Percentiles rank a stretch among this genome's conserved stretches.
Evolutionary conservation across 1,140 invertebrate species (phyloP).

Genomic region (Drosophila sulfurigaster): DNA sequence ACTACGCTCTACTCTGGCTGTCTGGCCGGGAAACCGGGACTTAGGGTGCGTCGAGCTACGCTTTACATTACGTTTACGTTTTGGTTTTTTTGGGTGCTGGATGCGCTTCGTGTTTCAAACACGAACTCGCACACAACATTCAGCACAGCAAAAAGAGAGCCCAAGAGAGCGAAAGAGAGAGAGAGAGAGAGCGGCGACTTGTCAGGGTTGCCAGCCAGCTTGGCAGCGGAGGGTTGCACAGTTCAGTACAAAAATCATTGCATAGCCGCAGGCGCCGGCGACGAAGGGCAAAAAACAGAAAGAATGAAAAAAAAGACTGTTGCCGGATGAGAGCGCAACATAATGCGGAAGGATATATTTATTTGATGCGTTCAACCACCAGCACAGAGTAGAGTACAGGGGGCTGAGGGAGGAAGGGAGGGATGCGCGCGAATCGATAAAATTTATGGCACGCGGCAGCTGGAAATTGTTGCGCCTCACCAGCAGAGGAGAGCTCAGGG

Average conservation of each 20-base stretch:
- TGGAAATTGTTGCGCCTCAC: slow-evolving; percentile 74
- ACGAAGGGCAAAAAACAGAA: slow-evolving; percentile 5
- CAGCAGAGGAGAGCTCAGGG: neutral
- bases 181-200: slow-evolving; percentile 6
- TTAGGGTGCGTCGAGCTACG: neutral
- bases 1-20: neutral
- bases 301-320: slow-evolving; percentile 48
- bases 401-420: neutral
- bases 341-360: slow-evolving; percentile 83
- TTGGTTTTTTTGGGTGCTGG: slow-evolving; percentile 11
- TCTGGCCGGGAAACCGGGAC: neutral
- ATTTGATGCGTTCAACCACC: slow-evolving; percentile 69
- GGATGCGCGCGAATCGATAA: slow-evolving; percentile 63
- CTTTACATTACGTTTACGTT: neutral
- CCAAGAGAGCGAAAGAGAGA: slow-evolving; percentile 9
- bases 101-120: slow-evolving; percentile 29
- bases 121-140: slow-evolving; percentile 42
- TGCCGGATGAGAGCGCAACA: slow-evolving; percentile 77
- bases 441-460: slow-evolving; percentile 80
- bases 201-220: slow-evolving; percentile 27
- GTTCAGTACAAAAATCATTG: slow-evolving; percentile 38
- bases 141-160: slow-evolving; percentile 26
- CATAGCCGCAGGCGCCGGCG: slow-evolving; percentile 79
- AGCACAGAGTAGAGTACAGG: neutral
- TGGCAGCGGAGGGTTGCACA: slow-evolving; percentile 46